Conservation (phyloP, 2,797 vertebrate species). For the Sebastes steindachneri region DNA sequence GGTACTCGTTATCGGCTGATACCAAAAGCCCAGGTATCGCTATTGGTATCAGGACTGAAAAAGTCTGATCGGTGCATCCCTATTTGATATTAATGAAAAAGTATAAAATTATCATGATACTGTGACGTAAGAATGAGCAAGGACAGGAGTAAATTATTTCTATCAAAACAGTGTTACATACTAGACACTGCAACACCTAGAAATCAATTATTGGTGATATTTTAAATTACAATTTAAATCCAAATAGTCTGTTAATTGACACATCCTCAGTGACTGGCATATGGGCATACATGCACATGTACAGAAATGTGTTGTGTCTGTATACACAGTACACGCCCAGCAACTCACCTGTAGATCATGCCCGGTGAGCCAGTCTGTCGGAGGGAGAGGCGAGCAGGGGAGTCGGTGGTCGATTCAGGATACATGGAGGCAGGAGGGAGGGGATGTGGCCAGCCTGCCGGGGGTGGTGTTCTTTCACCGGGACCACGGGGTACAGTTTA, state of each 20-base stretch:
- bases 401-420: conserved; percentile 99
- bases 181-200: not conserved
- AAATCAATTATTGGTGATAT: no score
- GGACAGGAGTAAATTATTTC: not conserved
- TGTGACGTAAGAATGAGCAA: not conserved
- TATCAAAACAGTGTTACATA: not conserved
- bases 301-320: not conserved
- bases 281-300: not conserved
- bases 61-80: no score
- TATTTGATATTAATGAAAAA: not conserved
- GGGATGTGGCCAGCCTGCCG: conserved; percentile 83
- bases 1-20: no score
- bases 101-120: not conserved
- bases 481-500: conserved; percentile 52
- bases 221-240: not conserved
- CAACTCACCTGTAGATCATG: conserved; percentile 96
- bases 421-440: conserved; percentile 92
- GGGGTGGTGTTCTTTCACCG: conserved; percentile 60
- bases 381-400: conserved; percentile 95
- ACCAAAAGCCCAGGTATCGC: no score
- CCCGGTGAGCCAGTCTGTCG: conserved; percentile 96
- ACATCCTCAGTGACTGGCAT: not conserved
- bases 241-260: not conserved
- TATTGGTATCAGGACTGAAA: no score
- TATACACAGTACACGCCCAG: not conserved